Evolutionary conservation across 2,113 vertebrate genomes (phyloP), one percentile per base, ranked within the genome.

Genomic region (Lepidothrix coronata): DNA sequence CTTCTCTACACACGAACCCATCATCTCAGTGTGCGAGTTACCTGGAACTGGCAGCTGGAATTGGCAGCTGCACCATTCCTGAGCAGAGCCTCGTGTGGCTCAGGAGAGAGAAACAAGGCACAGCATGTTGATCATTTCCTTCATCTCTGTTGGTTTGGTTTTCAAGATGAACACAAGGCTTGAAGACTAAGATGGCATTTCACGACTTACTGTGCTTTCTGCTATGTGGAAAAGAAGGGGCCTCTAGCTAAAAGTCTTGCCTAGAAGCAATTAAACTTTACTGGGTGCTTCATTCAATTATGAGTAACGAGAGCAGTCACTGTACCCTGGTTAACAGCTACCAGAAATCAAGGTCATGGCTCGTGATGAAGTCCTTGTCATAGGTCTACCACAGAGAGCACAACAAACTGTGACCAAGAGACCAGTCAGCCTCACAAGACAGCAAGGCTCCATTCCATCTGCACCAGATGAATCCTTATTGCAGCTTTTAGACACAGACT

Each of bases 31-130:
- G 37, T 63, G 39, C 67, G 46, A 52, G 37, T 33, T 51, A 46
- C 31, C n/a, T 28, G 57, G 70, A 57, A 44, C 4, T 4, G 0
- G 11, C 33, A 68, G 35, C 37, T 28, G 49, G 62, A 55, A 57
- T 5, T 5, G 0, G 12, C 28, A 62, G 41, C 37, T 78, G 9
- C 46, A 30, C 41, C 8, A 5, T 31, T 41, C 30, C 37, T 2
- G 28, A 48, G 27, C 48, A 57, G 49, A 46, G 5, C 14, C 18
- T 1, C 1, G 9, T 15, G 23, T 0, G 1, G 19, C 73, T 46
- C 49, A 35, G 37, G 8, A 57, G 28, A 51, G 24, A 83, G 43
- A 46, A 79, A 58, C 0, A 1, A 62, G 52, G 10, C 73, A 68
- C 18, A 49, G 1, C 5, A 2, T 8, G 2, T 33, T 55, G 59